Base-by-base conservation (phyloP, 1,140 invertebrate species). In the Epicauta chinensis region DNA sequence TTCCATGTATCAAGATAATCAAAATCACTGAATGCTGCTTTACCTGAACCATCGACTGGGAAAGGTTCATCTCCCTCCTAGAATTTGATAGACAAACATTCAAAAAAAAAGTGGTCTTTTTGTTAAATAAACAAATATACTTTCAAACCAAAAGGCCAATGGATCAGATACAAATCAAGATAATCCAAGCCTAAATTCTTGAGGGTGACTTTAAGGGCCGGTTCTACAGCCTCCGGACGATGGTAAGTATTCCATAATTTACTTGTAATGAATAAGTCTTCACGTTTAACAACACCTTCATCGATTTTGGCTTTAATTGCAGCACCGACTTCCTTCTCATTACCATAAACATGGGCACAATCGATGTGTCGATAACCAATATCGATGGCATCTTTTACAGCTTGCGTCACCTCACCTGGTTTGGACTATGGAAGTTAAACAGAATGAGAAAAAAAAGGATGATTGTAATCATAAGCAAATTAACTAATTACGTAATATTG, bases 291-390 rank as follows among this genome's bases (percentile, higher is more conserved):
- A 1, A 76, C 69, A 15, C 86, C 87, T 58, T 87, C 79, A 1
- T 72, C 70, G 40, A 95, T 78, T 62, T 86, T 82, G 10, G 81
- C 78, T 35, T 81, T 75, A 3, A 96, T 75, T 0, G 80, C 91
- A 48, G 73, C 71, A 2, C 91, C 92, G 13, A 96, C 81, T 73
- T 91, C 88, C 37, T 78, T 76, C 68, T 96, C 91, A 72, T 94
- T 96, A 36, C 73, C 63, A 61, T 93, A 88, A 16, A 80, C 69
- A 31, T 69, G 72, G 3, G 83, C 83, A 46, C 80, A 78, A 67
- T 89, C 86, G 17, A 89, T 76, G 58, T 82, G 81, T 2, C 84
- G 75, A 58, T 88, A 89, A 23, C 86, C 86, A 11, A 76, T 61
- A 49, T 86, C 80, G 37, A 89, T 78, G 0, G 86, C 90, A 55